Evolutionary conservation across 1,140 invertebrate species (phyloP), one percentile per base, ranked within the genome.

Genomic region (Macrobrachium rosenbergii): DNA sequence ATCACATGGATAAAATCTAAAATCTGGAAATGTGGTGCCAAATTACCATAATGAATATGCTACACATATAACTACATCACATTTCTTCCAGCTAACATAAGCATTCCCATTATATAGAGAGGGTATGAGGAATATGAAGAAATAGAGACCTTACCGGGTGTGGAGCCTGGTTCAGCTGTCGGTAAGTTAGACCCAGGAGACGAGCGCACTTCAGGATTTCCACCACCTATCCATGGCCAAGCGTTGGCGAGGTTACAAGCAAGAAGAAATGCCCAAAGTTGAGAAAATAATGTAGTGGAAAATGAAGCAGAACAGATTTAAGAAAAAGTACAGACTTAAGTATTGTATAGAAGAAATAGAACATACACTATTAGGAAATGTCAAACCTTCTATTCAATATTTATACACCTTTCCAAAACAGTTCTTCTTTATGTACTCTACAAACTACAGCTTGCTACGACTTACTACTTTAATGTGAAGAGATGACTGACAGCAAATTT

Each of bases 231-330:
- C 72, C 60, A 63, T 77, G 83, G 83, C 83, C 83, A 84, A 84
- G 83, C 83, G 76, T 60, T 77, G 83, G 83, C 45, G 64, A 84
- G 83, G 83, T 84, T 84, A 84, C 73, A 76, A 83, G 82, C 82
- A 72, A 83, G 82, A 58, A 84, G 83, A 77, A 77, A 84, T 77
- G 83, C 83, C 83, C 83, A 60, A 23, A 84, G 72, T 73, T 59
- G 21, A 64, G 83, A 77, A 84, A 78, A 84, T 45, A 84, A 64
- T 78, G 52, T 64, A 43, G 58, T 28, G 62, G 45, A 52, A 81
- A 52, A 64, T 16, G 37, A 52, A 64, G 60, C 23, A 14, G 28
- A 19, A 43, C 5, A 67, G 23, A 5, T 6, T 28, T 23, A 64
- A 62, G 21, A 16, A 82, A 60, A 45, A 14, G 10, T 6, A 73